Evolutionary conservation across 1,140 invertebrate species (phyloP), one percentile per base, ranked within the genome.

Genomic region (Drosophila subpulchrella): DNA sequence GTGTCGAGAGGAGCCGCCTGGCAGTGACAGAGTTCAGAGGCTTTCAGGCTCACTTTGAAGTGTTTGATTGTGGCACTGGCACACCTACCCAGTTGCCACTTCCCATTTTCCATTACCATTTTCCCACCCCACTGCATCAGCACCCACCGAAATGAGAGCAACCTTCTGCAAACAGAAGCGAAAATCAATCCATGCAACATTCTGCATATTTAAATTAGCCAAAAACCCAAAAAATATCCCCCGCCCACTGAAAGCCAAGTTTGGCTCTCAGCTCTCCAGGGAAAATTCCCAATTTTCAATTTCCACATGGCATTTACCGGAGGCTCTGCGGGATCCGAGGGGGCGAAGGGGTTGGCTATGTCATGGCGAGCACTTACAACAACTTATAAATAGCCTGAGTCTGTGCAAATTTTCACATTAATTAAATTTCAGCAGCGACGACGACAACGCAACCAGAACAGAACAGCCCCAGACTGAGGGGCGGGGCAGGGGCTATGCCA

Each of bases 331-430:
- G 42, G 11, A 17, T 13, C 0, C 10, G 1, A n/a, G 6, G 34
- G 34, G 8, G 42, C n/a, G 24, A 59, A 61, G 46, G 41, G 60
- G 59, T 58, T 41, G 65, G 20, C 67, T 51, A 46, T 75, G 66
- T 58, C 67, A 75, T 56, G 50, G 68, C 83, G 62, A 88, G 83
- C 83, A 88, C 83, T 90, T 85, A 90, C 81, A 90, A 73, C 83
- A 88, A 82, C 66, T 90, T 90, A 90, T 90, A 90, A 90, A 90
- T 90, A 90, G 86, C 79, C 79, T 51, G 70, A 86, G 86, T 90
- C 86, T 90, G 82, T 90, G 86, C 86, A 90, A 90, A 90, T 90
- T 90, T 90, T 90, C 86, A 90, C 86, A 90, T 90, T 90, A 90
- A 90, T 90, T 88, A 89, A 88, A 88, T 89, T 88, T 88, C 75